Evolutionary conservation across 2,113 vertebrate genomes (phyloP).

Genomic region (Sarotherodon lohbergeri): DNA sequence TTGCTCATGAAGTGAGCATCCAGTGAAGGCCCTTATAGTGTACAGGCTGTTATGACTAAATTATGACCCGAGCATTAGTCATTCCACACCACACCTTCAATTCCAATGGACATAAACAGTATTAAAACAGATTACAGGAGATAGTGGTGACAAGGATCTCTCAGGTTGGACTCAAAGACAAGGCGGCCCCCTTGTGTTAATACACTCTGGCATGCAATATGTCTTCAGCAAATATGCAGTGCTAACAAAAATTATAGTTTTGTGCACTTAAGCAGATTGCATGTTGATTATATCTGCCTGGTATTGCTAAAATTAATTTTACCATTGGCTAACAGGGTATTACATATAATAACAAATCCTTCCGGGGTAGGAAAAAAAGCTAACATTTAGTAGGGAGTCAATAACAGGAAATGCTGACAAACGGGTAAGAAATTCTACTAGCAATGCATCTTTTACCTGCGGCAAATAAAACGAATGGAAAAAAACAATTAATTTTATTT

Average conservation of each 20-base stretch:
- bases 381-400: slow-evolving; percentile 51
- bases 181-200: slow-evolving; percentile 36
- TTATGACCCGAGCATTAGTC: slow-evolving; percentile 60
- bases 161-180: slow-evolving; percentile 55
- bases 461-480: slow-evolving; percentile 55
- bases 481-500: slow-evolving; percentile 67
- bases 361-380: slow-evolving; percentile 20
- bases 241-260: slow-evolving; percentile 69
- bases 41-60: slow-evolving; percentile 57
- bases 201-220: slow-evolving; percentile 61
- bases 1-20: slow-evolving; percentile 32
- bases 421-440: slow-evolving; percentile 55
- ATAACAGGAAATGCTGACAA: slow-evolving; percentile 66
- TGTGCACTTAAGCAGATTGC: slow-evolving; percentile 75
- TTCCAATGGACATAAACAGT: slow-evolving; percentile 60
- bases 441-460: slow-evolving; percentile 57
- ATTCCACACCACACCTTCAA: slow-evolving; percentile 53
- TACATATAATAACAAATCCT: slow-evolving; percentile 61
- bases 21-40: slow-evolving; percentile 22
- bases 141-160: slow-evolving; percentile 56
- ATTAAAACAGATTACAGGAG: slow-evolving; percentile 66
- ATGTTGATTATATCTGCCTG: slow-evolving; percentile 65
- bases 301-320: slow-evolving; percentile 65
- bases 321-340: slow-evolving; percentile 67
- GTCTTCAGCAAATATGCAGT: slow-evolving; percentile 66